Percentiles rank a stretch among this genome's conserved stretches.
Conservation (phyloP, 2,888 invertebrate genomes). For the Cryptocephalus moraei region DNA sequence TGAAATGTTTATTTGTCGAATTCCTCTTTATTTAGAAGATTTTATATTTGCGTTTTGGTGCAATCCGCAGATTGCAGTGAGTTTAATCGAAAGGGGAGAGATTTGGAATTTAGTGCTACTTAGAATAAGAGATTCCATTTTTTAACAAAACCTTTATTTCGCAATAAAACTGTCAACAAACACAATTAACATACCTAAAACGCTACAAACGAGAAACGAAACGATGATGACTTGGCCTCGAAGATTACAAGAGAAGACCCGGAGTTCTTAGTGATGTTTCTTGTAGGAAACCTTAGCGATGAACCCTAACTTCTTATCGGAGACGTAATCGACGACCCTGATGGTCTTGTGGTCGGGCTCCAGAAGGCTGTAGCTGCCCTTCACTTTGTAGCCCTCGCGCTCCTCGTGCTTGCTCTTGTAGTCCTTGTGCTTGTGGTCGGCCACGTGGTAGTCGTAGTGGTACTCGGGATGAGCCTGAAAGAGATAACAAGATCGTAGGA, state of each 20-base stretch:
- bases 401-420: constrained; percentile 31
- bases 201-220: constrained; percentile 3
- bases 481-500: too few species aligned
- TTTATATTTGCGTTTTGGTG: too few species aligned
- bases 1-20: too few species aligned
- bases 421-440: constrained; percentile 29
- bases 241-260: constrained; percentile 2
- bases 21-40: too few species aligned
- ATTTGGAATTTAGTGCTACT: too few species aligned
- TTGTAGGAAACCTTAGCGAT: constrained; percentile 30
- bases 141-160: constrained; percentile 15
- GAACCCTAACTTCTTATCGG: constrained; percentile 32
- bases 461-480: constrained; percentile 31
- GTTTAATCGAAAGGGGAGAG: too few species aligned
- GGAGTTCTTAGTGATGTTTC: constrained; percentile 21
- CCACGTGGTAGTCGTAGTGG: constrained; percentile 31
- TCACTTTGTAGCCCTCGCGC: constrained; percentile 33
- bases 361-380: constrained; percentile 30
- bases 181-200: constrained; percentile 8
- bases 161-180: constrained; percentile 27
- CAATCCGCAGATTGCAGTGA: too few species aligned
- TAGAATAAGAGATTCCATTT: too few species aligned
- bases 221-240: constrained; percentile 3
- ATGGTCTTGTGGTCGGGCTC: constrained; percentile 33
- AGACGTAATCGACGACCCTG: constrained; percentile 29